Evolutionary conservation across 2,113 vertebrate genomes (phyloP).

Genomic region (Kryptolebias marmoratus): DNA sequence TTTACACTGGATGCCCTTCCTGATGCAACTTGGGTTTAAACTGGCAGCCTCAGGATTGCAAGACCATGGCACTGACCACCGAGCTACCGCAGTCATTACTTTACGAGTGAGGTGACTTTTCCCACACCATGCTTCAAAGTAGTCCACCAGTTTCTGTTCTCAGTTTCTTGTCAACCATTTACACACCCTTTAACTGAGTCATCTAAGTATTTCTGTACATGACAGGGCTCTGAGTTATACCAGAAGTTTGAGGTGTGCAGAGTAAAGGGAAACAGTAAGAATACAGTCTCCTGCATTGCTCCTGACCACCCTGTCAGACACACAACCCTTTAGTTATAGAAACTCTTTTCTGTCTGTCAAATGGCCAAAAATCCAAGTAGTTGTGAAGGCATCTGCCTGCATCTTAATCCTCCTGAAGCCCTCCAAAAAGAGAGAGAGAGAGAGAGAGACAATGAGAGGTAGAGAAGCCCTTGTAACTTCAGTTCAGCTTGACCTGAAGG

Average conservation of each 20-base stretch:
- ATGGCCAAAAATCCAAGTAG: not conserved
- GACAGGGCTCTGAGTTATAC: not conserved
- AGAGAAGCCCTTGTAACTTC: too few species aligned
- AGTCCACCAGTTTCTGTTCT: not conserved
- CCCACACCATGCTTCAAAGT: not conserved
- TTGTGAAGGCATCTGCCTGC: not conserved
- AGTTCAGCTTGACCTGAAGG: too few species aligned
- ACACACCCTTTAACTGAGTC: constrained; percentile 2
- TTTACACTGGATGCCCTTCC: too few species aligned
- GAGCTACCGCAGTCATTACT: not conserved
- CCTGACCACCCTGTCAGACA: not conserved
- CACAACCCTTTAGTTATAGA: not conserved
- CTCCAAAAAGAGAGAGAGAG: too few species aligned
- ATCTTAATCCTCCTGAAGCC: too few species aligned
- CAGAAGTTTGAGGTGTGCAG: not conserved
- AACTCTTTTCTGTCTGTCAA: not conserved
- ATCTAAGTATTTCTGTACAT: not conserved
- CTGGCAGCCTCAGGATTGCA: too few species aligned
- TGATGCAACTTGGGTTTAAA: too few species aligned
- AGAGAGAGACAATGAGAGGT: too few species aligned
- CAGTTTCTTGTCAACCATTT: not conserved
- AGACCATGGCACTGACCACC: too few species aligned
- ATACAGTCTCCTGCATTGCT: not conserved
- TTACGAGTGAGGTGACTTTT: constrained; percentile 2
- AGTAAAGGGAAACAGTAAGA: not conserved